Percentiles rank a stretch among this genome's conserved stretches.
Conservation (phyloP, 2,888 invertebrate genomes). For the Ferdinandea cuprea region DNA sequence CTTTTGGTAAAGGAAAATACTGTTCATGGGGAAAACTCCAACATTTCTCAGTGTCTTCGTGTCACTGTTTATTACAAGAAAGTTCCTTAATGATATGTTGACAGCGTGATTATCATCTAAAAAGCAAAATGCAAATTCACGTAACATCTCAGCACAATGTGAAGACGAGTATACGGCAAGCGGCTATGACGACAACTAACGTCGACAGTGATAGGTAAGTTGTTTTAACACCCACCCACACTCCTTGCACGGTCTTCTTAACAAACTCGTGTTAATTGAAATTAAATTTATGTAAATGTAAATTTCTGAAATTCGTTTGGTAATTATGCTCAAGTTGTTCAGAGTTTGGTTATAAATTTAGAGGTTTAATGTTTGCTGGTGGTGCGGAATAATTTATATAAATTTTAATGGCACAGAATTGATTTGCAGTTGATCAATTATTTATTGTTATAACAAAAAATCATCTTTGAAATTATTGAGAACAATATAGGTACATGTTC, state of each 20-base stretch:
- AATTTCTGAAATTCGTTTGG: constrained; percentile 52
- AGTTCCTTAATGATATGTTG: constrained; percentile 70
- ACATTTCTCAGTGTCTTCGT: constrained; percentile 15
- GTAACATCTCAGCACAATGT: constrained; percentile 36
- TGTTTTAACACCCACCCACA: not conserved
- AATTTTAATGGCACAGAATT: not conserved
- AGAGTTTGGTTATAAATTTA: constrained; percentile 26
- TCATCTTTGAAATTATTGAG: too few relatives aligned
- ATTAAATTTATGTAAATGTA: constrained; percentile 67
- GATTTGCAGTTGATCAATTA: too few relatives aligned
- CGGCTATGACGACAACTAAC: too few relatives aligned
- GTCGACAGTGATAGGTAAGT: constrained; percentile 2
- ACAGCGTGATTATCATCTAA: constrained; percentile 70
- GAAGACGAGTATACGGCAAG: not conserved
- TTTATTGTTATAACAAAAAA: too few relatives aligned
- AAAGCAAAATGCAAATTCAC: constrained; percentile 64
- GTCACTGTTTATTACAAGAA: constrained; percentile 65
- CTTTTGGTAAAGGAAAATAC: constrained; percentile 17
- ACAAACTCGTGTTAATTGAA: constrained; percentile 65
- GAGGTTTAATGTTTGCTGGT: constrained; percentile 4
- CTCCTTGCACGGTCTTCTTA: constrained; percentile 14
- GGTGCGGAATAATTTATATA: not conserved
- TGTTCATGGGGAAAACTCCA: constrained; percentile 11
- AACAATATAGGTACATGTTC: too few relatives aligned
- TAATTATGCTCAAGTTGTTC: constrained; percentile 48